Evolutionary conservation across 2,797 vertebrate species (phyloP), one percentile per base, ranked within the genome.

Genomic region (Rhinogobio ventralis): DNA sequence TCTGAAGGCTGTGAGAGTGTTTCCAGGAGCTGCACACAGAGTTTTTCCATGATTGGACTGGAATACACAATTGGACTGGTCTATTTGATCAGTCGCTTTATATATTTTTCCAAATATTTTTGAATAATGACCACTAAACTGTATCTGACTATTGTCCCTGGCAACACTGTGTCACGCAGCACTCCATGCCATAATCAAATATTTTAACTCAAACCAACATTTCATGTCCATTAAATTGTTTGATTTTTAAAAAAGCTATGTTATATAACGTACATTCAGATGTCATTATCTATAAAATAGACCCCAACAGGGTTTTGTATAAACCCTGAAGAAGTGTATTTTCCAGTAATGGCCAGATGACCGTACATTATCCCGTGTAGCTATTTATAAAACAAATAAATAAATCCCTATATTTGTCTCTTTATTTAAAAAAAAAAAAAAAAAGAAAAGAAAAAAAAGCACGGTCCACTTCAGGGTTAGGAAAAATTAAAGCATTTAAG

Each of bases 101-200:
- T 13, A 79, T 66, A 3, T 51, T 66, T 51, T 33, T 53, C 46
- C 25, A 79, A 67, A 79, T 49, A 46, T 33, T 33, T 51, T 66
- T 49, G 19, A 67, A 79, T 79, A 46, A 79, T 66, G 60, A 49
- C 57, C 39, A 49, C 77, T 79, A 79, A 66, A 79, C 60, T 51
- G 25, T 66, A 46, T 73, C 19, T 23, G 49, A 36, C 49, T n/a
- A 36, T 46, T 23, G 42, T 23, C 77, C 57, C 39, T 79, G 42
- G 76, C 36, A 78, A 64, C 75, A 19, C 39, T 62, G 74, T 60
- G 36, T 66, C 42, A 66, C 6, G n/a, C 15, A 46, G 42, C 62
- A 64, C 45, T 49, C n/a, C 19, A 14, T 49, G 42, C 6, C 11
- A 33, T 79, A 79, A 66, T 79, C 77, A 79, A 66, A 76, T 60